A percentile compares a stretch with the other conserved stretches of the same genome.
These are phyloP conservation scores for Amblyornis subalaris DNA, from an alignment of 2,113 vertebrate genomes.

Conservation along the genomic window DNA sequence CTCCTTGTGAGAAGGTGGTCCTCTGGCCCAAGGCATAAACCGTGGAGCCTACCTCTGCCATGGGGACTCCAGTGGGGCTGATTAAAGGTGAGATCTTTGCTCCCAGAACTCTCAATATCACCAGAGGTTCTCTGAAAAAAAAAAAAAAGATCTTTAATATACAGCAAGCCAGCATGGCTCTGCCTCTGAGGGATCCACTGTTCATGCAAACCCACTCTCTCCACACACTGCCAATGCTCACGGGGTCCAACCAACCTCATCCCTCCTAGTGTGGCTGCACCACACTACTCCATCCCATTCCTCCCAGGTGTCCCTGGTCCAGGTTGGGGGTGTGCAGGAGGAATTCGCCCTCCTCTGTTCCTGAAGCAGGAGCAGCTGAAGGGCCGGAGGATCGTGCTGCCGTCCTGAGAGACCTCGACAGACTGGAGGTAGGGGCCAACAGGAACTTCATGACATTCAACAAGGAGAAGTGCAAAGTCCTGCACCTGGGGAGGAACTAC, in stretches of 20 bases:
- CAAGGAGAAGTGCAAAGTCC: not conserved
- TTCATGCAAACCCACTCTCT: not conserved
- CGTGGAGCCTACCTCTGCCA: not conserved
- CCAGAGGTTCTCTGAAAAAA: not conserved
- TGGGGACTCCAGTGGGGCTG: not conserved
- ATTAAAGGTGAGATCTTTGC: fast-evolving
- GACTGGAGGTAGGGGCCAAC: not conserved
- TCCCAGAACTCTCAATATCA: not conserved
- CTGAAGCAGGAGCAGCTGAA: not conserved
- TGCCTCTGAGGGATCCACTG: not conserved
- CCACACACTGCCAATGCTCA: fast-evolving
- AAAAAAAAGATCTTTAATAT: too few relatives aligned
- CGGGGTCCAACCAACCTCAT: not conserved
- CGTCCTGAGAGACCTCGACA: not conserved
- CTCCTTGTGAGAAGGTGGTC: not conserved
- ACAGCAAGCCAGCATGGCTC: not conserved
- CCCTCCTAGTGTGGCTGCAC: too few relatives aligned
- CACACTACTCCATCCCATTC: fast-evolving
- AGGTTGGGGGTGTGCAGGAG: not conserved
- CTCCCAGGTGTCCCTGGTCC: not conserved
- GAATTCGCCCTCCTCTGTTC: not conserved
- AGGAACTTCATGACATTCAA: not conserved
- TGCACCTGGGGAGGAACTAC: not conserved
- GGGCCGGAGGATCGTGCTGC: fast-evolving
- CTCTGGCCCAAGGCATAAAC: not conserved